Evolutionary conservation across 1,140 invertebrate genomes (phyloP), one percentile per base, ranked within the genome.

Genomic region (Nasonia longicornis): DNA sequence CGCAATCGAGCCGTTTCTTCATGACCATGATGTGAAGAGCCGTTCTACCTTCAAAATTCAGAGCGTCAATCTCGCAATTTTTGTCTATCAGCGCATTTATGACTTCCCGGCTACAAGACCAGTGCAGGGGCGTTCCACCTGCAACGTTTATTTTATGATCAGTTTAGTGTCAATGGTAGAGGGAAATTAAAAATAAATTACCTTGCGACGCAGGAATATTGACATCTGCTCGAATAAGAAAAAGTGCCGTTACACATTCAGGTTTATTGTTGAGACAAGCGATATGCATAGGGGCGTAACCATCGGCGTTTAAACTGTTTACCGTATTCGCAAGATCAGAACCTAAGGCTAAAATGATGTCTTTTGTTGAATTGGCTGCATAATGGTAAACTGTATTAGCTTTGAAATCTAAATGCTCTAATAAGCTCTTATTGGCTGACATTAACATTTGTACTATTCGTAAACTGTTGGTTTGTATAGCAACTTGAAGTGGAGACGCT

Each of bases 61-160:
- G 84, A 3, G 95, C 93, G 89, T 98, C 94, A 2, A 98, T 94
- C 85, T 96, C 93, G 87, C 96, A 97, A 73, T 97, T 96, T 70
- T 94, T 93, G 96, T 81, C 93, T 11, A 96, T 93, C 2, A 98
- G 87, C 1, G 94, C 93, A 80, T 95, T 94, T 6, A 98, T 92
- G 0, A 97, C 96, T 89, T 96, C 94, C 45, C 94, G 92, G 20
- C 95, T 96, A 78, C 93, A 93, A 0, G 96, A 95, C 97, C 97
- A 98, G 88, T 99, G 98, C 29, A 98, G 87, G 0, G 97, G 96
- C 0, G 96, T 98, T 0, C 97, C 97, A 1, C 97, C 97, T 70
- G 22, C 16, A 77, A 48, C 2, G 8, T 69, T 12, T n/a, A 52
- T 69, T 42, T 22, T 45, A 81, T 14, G 6, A n/a, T 42, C 10